Evolutionary conservation across 1,140 invertebrate genomes (phyloP).

Genomic region (Drosophila subpulchrella): DNA sequence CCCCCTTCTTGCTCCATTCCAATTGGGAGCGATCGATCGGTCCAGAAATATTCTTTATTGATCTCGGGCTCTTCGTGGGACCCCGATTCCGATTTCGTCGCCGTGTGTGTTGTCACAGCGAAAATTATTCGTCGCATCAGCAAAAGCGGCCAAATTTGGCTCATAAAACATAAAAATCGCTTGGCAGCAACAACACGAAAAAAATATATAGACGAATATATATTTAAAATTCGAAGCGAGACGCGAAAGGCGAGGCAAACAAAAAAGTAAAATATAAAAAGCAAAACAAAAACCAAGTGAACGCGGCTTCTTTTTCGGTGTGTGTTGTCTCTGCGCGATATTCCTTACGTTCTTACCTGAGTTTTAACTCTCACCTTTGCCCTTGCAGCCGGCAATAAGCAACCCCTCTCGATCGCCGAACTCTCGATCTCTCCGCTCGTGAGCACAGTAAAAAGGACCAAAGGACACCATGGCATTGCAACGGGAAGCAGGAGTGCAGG

Average conservation of each 20-base stretch:
- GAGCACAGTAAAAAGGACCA: conserved; percentile 52
- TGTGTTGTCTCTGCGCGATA: conserved; percentile 16
- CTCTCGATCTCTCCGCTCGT: not conserved
- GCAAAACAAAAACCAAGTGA: conserved; percentile 47
- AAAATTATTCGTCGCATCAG: conserved; percentile 44
- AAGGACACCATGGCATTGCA: conserved; percentile 84
- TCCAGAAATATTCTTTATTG: conserved; percentile 31
- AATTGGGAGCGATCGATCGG: conserved; percentile 42
- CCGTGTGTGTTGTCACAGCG: conserved; percentile 40
- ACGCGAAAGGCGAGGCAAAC: conserved; percentile 63
- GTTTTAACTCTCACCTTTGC: conserved; percentile 23
- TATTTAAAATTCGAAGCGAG: conserved; percentile 62
- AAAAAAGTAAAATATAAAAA: conserved; percentile 31
- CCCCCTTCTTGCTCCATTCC: conserved; percentile 6
- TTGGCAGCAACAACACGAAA: conserved; percentile 25
- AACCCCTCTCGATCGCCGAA: conserved; percentile 8
- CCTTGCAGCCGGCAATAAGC: conserved; percentile 67
- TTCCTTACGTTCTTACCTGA: conserved; percentile 64
- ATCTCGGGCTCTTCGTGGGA: conserved; percentile 12
- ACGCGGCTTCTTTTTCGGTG: conserved; percentile 14
- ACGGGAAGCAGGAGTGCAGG: conserved; percentile 95
- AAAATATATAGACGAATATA: conserved; percentile 29
- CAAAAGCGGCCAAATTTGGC: conserved; percentile 30
- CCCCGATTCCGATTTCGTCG: conserved; percentile 5
- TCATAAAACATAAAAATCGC: conserved; percentile 40